Evolutionary conservation across 2,113 vertebrate species (phyloP), one percentile per base, ranked within the genome.

Genomic region (Athene cunicularia): DNA sequence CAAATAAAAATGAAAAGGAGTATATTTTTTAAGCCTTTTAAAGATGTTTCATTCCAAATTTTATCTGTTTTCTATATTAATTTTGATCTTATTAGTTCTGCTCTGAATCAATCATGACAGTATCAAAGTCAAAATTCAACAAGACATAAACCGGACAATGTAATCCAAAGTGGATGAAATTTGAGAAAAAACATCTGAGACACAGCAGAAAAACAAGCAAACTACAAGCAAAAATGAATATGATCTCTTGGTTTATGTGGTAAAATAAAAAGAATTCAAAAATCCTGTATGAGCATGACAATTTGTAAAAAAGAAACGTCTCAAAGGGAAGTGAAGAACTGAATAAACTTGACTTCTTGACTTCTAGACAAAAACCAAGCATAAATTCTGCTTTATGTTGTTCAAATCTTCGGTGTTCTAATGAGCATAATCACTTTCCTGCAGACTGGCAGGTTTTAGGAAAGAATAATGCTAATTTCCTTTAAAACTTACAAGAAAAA

Each of bases 21-120:
- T 16, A 41, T 28, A 8, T 13, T 63, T 87, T 33, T 41, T 3
- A 90, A 73, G 20, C 11, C 2, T 81, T 56, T 63, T 32, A 62
- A 86, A 55, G 21, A 45, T 21, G 3, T 21, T 96, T 67, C 0
- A 28, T 41, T 90, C 71, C 11, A 88, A 71, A 83, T 49, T 20
- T 41, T 71, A 68, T 39, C 43, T 82, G 3, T 0, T 1, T 27
- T 30, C 23, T 62, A 24, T 52, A 70, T 53, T 62, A 0, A 37
- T 41, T 64, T 83, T 45, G 16, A 76, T 88, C 11, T 24, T 80
- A 27, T 21, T 43, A 50, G 32, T 75, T 84, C 52, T 95, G 22
- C 7, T 63, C 41, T 87, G n/a, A 77, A 67, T 58, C 80, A 80
- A 4, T 47, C 22, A 47, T 6, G 8, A 72, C 59, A 84, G 8